Percentiles rank a stretch among this genome's conserved stretches.
These are phyloP conservation scores for Otus sunia DNA, from an alignment of 2,113 vertebrate genomes.

Conservation along the genomic window DNA sequence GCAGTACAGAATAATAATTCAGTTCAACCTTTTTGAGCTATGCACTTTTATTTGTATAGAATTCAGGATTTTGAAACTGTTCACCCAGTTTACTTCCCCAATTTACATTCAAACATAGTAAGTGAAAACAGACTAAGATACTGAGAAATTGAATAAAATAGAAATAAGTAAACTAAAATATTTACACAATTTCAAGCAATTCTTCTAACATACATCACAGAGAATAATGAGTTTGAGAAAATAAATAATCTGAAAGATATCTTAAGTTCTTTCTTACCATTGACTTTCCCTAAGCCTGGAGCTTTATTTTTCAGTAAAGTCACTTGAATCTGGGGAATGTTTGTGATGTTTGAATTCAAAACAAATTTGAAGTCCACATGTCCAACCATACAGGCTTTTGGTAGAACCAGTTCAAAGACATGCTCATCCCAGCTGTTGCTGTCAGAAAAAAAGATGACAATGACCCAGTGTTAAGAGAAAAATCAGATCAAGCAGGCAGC, in stretches of 20 bases:
- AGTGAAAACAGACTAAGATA: neutral
- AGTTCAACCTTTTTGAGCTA: neutral
- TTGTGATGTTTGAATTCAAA: slow-evolving; percentile 94
- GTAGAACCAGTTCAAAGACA: slow-evolving; percentile 95
- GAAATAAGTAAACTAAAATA: neutral
- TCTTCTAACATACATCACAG: neutral
- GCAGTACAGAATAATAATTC: neutral
- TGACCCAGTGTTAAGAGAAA: neutral
- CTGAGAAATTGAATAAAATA: neutral
- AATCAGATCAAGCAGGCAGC: neutral
- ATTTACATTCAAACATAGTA: neutral
- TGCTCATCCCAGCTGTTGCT: slow-evolving; percentile 99
- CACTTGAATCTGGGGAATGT: slow-evolving; percentile 98
- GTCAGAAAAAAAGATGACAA: slow-evolving; percentile 14
- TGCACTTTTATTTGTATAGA: neutral
- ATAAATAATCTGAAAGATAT: neutral
- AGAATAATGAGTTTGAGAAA: neutral
- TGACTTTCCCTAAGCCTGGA: slow-evolving; percentile 94
- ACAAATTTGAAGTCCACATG: slow-evolving; percentile 99
- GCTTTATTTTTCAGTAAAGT: slow-evolving; percentile 97
- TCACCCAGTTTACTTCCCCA: neutral
- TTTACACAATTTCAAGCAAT: neutral
- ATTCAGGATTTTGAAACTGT: neutral
- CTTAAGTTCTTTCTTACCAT: slow-evolving; percentile 79
- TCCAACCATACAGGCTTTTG: slow-evolving; percentile 99